Base-by-base conservation (phyloP, 2,797 vertebrate genomes). In the Buphagus erythrorhynchus region DNA sequence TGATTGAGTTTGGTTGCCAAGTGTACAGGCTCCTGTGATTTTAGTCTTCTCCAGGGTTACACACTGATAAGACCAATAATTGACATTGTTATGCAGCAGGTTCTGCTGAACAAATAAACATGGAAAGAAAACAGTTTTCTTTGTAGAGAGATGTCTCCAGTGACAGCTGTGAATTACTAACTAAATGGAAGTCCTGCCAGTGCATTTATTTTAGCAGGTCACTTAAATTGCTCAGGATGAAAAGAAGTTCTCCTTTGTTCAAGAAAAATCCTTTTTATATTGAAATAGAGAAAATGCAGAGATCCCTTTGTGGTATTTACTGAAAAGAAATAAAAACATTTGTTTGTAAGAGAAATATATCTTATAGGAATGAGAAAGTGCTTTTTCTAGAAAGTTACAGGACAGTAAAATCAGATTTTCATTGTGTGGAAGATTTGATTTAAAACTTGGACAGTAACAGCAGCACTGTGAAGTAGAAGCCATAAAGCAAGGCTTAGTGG, bases 1-100 rank as follows among this genome's bases (percentile, higher is more conserved):
- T 96, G 95, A 97, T 97, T 97, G 95, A 97, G 97, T 97, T 97
- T 95, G 88, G 94, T 97, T 96, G 96, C 91, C 94, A 97, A 97
- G 93, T 82, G 76, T 95, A 93, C 79, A 91, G 89, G 83, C 95
- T 94, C 86, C 94, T 92, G 90, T 85, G 93, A 96, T 97, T 97
- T 97, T 84, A 93, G 86, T 93, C 96, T 97, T 97, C 97, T 96
- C 96, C 78, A 72, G 94, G 92, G 96, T 96, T 96, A 96, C 83
- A 94, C 79, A 77, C 88, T 91, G 97, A 97, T 97, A 97, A 97
- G 79, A 90, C 86, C 83, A 97, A 96, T 97, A 97, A 97, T 85
- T 97, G 97, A 92, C 92, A 96, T 86, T 91, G 92, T 97, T 97
- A 97, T 94, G 88, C 91, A 83, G 93, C 69, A 89, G 81, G 94